Percentiles rank a stretch among this genome's conserved stretches.
These are phyloP conservation scores for Hipposideros larvatus DNA, from an alignment of 2,797 vertebrate species.

Conservation along the genomic window DNA sequence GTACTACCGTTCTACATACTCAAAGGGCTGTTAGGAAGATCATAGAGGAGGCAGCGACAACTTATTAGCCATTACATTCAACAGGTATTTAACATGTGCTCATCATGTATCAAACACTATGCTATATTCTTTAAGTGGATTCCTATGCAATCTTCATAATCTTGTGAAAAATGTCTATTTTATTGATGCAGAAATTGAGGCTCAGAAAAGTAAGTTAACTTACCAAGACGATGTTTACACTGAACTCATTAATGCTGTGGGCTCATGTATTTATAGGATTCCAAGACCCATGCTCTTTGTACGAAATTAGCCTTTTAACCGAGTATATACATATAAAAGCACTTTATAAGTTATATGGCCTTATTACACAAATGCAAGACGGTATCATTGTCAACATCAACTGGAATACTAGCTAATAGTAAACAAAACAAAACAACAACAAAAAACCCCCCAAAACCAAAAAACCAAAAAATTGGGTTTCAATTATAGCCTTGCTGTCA, in stretches of 20 bases:
- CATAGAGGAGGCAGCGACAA: neutral
- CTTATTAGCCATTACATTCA: neutral
- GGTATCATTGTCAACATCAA: neutral
- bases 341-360: neutral
- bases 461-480: neutral
- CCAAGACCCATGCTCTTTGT: neutral
- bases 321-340: neutral
- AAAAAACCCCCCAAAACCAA: neutral
- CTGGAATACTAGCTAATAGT: neutral
- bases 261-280: neutral
- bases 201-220: conserved; percentile 6
- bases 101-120: neutral
- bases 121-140: neutral
- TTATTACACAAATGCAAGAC: neutral
- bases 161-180: conserved; percentile 15
- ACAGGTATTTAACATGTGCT: neutral
- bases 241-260: neutral
- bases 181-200: neutral
- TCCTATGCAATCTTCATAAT: neutral
- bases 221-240: neutral
- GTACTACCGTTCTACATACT: neutral
- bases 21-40: neutral
- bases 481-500: neutral
- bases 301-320: neutral
- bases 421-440: neutral